Conservation (phyloP, 1,140 invertebrate genomes). For the Rhizoglyphus robini region DNA sequence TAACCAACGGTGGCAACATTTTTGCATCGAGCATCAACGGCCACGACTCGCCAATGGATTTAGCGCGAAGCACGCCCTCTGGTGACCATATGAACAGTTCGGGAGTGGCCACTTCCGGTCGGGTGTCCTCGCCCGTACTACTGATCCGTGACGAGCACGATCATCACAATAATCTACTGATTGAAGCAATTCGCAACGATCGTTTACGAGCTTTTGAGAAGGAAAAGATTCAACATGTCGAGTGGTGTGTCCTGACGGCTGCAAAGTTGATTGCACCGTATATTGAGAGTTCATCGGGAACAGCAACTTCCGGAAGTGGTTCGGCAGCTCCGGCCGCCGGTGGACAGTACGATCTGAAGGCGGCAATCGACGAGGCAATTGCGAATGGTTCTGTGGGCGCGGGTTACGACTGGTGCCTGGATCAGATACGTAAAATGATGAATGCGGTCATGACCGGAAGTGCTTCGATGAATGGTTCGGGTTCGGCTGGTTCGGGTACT, state of each 20-base stretch:
- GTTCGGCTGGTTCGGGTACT: background rate
- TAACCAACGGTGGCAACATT: constrained; percentile 8
- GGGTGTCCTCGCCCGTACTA: background rate
- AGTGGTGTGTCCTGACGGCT: constrained; percentile 68
- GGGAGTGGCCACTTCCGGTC: background rate
- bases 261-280: constrained; percentile 82
- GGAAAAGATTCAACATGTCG: constrained; percentile 52
- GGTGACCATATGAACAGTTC: too few relatives aligned
- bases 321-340: background rate
- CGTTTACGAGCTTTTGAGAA: constrained; percentile 13
- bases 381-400: constrained; percentile 5
- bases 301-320: background rate
- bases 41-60: background rate
- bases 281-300: constrained; percentile 42
- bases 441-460: background rate
- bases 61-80: background rate
- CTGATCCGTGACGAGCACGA: constrained; percentile 44
- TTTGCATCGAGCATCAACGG: constrained; percentile 9
- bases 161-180: constrained; percentile 51
- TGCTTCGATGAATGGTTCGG: background rate
- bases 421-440: constrained; percentile 49
- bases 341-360: background rate
- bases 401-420: constrained; percentile 57
- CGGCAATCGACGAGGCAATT: background rate
- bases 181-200: constrained; percentile 47